These are phyloP conservation scores for Muscicapa striata DNA, from an alignment of 2,797 vertebrate species.

Conservation along the genomic window DNA sequence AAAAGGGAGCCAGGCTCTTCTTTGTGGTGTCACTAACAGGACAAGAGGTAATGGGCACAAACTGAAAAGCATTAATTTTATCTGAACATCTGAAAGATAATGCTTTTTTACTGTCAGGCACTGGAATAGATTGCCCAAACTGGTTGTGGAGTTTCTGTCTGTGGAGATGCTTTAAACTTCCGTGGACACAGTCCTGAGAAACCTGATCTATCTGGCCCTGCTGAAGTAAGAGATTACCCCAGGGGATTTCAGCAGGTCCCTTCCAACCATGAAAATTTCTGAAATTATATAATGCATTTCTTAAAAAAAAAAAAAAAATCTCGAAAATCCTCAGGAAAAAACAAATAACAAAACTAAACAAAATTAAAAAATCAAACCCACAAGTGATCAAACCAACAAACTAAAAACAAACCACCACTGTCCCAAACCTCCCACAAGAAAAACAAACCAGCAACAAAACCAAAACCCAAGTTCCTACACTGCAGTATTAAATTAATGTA, in stretches of 20 bases:
- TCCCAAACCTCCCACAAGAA: fast-evolving
- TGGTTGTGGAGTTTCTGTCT: not conserved
- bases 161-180: fast-evolving
- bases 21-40: not conserved
- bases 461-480: not conserved
- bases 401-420: too few relatives aligned
- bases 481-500: not conserved
- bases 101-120: fast-evolving
- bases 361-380: not conserved
- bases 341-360: too few relatives aligned
- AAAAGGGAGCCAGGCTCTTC: too few relatives aligned
- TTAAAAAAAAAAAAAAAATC: too few relatives aligned
- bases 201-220: not conserved
- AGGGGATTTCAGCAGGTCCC: not conserved
- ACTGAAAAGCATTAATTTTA: not conserved
- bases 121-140: not conserved
- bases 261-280: not conserved
- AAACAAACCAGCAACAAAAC: not conserved
- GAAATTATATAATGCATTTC: not conserved
- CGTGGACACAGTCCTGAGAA: fast-evolving
- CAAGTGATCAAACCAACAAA: not conserved
- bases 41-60: not conserved
- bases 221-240: not conserved
- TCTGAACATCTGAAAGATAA: not conserved
- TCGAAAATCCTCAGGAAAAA: not conserved